A percentile compares a stretch with the other conserved stretches of the same genome.
phyloP scores from a whole-genome alignment of 92 coral and sea anemone species.

The Heteractis magnifica region DNA sequence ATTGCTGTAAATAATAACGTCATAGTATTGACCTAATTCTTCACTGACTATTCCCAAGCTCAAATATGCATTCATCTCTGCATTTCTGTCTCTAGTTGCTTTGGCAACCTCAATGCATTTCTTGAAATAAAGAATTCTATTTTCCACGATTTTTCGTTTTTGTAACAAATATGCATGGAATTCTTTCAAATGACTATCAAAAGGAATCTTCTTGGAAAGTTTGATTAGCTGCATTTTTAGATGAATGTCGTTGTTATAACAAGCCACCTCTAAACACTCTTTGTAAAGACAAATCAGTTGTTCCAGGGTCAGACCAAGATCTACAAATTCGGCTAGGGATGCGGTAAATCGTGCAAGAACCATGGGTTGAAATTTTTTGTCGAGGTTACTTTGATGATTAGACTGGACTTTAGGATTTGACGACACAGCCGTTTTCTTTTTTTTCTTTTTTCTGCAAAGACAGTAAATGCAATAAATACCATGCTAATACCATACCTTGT shows the following conservation, averaged over 20 bases:
- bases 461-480: too few species aligned
- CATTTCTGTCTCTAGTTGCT: not conserved
- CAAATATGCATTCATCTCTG: not conserved
- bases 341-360: not conserved
- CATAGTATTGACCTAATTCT: not conserved
- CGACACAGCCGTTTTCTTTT: not conserved
- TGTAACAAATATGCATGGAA: not conserved
- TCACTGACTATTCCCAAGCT: not conserved
- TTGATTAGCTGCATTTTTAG: not conserved
- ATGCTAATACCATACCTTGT: too few species aligned
- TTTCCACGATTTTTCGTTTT: not conserved
- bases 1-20: too few species aligned
- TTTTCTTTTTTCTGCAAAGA: not conserved
- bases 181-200: not conserved
- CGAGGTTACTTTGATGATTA: not conserved
- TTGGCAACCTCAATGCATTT: not conserved
- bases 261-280: constrained; percentile 1
- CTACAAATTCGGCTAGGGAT: not conserved
- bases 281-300: not conserved
- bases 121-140: not conserved
- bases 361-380: not conserved
- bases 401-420: not conserved
- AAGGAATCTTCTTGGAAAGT: not conserved
- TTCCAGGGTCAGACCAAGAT: not conserved
- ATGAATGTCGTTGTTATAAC: not conserved